Evolutionary conservation across 2,797 vertebrate genomes (phyloP).

Genomic region (Coregonus suidteri): DNA sequence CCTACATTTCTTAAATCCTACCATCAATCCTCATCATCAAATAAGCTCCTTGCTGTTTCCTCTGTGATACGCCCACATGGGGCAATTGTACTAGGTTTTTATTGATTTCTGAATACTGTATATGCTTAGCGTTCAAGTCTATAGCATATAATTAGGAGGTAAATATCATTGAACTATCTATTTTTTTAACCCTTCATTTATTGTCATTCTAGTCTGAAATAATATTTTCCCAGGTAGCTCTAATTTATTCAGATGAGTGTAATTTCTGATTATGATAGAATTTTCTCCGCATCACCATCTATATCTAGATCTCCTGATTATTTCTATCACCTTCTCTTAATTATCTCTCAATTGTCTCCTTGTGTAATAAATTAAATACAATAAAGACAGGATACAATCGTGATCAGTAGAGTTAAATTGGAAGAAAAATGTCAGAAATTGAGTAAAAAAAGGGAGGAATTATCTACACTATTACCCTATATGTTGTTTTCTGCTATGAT

Average conservation of each 20-base stretch:
- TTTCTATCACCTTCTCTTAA: not conserved
- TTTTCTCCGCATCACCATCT: not conserved
- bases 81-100: not conserved
- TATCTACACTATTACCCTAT: not conserved
- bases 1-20: slow-evolving; percentile 73
- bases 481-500: not conserved
- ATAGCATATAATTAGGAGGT: not conserved
- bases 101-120: slow-evolving; percentile 25
- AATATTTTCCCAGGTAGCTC: not conserved
- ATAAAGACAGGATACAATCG: not conserved
- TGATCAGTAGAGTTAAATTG: not conserved
- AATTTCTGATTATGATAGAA: not conserved
- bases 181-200: not conserved
- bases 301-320: not conserved
- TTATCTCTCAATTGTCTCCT: not conserved
- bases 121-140: slow-evolving; percentile 30
- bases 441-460: not conserved
- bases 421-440: not conserved
- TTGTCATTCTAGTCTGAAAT: not conserved
- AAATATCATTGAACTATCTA: not conserved
- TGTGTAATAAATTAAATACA: not conserved
- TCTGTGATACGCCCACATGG: slow-evolving; percentile 12
- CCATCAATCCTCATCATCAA: slow-evolving; percentile 58
- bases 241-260: not conserved
- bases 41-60: slow-evolving; percentile 51